A percentile compares a stretch with the other conserved stretches of the same genome.
These are phyloP conservation scores for Bombus haemorrhoidalis DNA, from an alignment of 1,140 invertebrate genomes.

Conservation along the genomic window DNA sequence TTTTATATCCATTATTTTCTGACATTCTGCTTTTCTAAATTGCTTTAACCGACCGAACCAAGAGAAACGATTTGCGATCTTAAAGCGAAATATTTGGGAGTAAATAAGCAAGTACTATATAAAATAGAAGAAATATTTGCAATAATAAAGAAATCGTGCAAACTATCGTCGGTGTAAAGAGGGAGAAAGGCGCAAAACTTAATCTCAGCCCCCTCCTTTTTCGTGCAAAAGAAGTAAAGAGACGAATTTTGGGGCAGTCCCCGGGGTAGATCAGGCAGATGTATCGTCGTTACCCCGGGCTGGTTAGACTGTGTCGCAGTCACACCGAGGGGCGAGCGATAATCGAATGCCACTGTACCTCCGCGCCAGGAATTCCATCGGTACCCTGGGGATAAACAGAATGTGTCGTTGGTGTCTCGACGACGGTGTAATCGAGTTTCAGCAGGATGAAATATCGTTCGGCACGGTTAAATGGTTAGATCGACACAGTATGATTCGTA, in stretches of 20 bases:
- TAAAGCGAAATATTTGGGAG: neutral
- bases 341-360: constrained; percentile 85
- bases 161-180: constrained; percentile 42
- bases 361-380: constrained; percentile 94
- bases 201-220: constrained; percentile 41
- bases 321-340: constrained; percentile 62
- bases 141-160: neutral
- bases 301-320: constrained; percentile 66
- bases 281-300: constrained; percentile 67
- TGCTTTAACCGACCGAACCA: neutral
- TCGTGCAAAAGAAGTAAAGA: constrained; percentile 53
- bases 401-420: constrained; percentile 58
- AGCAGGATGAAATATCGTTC: constrained; percentile 21
- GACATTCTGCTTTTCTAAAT: neutral
- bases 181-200: constrained; percentile 60
- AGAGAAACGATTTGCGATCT: neutral
- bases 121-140: neutral
- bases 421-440: constrained; percentile 49
- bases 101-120: neutral
- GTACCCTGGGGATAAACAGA: constrained; percentile 89
- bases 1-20: neutral
- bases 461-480: neutral
- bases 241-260: constrained; percentile 52
- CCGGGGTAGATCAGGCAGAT: constrained; percentile 68
- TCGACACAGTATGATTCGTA: neutral